These are phyloP conservation scores for Nannospalax galili DNA, from an alignment of 2,113 vertebrate species.

Conservation along the genomic window DNA sequence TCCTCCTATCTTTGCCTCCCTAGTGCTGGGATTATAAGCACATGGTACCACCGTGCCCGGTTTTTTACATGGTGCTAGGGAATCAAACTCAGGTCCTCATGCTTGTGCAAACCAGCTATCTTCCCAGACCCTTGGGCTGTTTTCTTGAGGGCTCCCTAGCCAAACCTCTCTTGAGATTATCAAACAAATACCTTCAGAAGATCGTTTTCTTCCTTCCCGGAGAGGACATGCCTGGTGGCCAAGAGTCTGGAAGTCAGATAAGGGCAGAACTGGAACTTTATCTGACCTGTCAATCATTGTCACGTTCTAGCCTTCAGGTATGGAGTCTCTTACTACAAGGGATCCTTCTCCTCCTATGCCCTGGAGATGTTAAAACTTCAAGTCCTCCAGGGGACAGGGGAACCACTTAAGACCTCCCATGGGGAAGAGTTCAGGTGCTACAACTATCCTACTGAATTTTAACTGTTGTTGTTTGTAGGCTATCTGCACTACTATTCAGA, in stretches of 20 bases:
- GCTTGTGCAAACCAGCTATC: neutral
- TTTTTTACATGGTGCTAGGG: no score
- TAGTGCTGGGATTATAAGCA: no score
- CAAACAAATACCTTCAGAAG: neutral
- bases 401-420: neutral
- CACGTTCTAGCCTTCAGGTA: neutral
- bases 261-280: neutral
- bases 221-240: neutral
- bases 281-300: neutral
- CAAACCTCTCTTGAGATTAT: neutral
- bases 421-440: neutral
- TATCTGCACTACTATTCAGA: neutral
- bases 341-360: neutral
- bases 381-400: neutral
- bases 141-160: neutral
- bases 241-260: neutral
- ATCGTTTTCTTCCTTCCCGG: neutral
- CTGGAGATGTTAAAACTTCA: neutral
- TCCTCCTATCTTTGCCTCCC: no score
- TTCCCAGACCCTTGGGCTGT: neutral
- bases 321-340: neutral
- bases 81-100: neutral
- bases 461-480: neutral
- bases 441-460: neutral
- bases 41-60: no score